Evolutionary conservation across 2,888 invertebrate species (phyloP), one percentile per base, ranked within the genome.

Genomic region (Callosobruchus maculatus): DNA sequence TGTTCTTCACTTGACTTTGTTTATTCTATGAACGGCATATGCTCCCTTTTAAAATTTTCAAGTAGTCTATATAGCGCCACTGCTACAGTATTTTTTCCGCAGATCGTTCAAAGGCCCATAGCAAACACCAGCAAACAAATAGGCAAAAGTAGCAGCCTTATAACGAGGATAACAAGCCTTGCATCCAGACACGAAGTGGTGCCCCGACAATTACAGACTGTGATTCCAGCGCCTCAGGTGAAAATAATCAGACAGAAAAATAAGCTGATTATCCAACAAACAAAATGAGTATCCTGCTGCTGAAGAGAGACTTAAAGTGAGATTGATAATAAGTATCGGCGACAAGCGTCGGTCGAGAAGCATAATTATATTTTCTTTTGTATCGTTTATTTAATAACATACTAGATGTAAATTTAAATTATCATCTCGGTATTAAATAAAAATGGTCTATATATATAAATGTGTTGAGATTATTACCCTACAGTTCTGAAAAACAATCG

Each of bases 221-320:
- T 91, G 0, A 90, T 90, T 30, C 89, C 90, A 68, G 85, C 89
- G 0, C 91, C 93, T 0, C 92, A 91, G 31, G 94, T 95, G 0
- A 95, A 93, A 87, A 95, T 95, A 49, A 95, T 95, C 0, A 90
- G 94, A 77, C 92, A 94, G 84, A 93, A 93, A 84, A 95, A 95
- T 85, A 95, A 95, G 84, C 90, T 95, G 20, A 93, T 95, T 76
- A 94, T 95, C 81, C 93, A 93, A 77, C 92, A 93, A 82, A 91
- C 90, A 74, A 91, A 80, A 73, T 77, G 71, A 77, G 31, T 67
- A 20, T 5, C 7, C 18, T 49, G 49, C 13, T 7, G 13, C 49
- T 49, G 1, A 0, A 18, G 13, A 18, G 18, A 49, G 49, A 49
- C 49, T 49, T 49, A 49, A 30, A 49, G 49, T 49, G 49, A 49